phyloP scores from a whole-genome alignment of 2,888 invertebrate genomes.

The Netelia inedita region DNA sequence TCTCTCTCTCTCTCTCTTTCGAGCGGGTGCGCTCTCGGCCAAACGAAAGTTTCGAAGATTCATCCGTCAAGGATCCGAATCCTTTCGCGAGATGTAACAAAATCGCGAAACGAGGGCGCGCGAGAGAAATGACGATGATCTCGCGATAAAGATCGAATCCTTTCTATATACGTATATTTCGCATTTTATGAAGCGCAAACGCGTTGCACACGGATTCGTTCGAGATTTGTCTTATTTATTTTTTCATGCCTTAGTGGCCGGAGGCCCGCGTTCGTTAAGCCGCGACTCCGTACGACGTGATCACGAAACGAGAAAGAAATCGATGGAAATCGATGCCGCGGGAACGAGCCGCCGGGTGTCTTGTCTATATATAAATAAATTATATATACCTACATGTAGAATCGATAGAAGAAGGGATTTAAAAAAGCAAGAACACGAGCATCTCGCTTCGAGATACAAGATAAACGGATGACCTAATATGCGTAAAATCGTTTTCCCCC shows the following conservation, averaged over 20 bases:
- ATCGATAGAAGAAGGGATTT: neutral
- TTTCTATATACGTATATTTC: slow-evolving; percentile 36
- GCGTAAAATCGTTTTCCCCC: slow-evolving; percentile 50
- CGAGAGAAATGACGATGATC: slow-evolving; percentile 20
- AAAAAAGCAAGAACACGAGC: slow-evolving; percentile 24
- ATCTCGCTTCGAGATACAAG: slow-evolving; percentile 55
- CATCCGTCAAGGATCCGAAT: slow-evolving; percentile 53
- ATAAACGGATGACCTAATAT: slow-evolving; percentile 39
- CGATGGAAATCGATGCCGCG: neutral
- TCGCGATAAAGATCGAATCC: slow-evolving; percentile 47
- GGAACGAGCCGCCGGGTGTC: neutral
- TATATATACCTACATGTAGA: slow-evolving; percentile 5
- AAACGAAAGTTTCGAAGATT: slow-evolving; percentile 60
- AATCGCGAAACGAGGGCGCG: slow-evolving; percentile 48
- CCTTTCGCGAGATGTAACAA: slow-evolving; percentile 53
- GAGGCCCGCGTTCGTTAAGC: no score
- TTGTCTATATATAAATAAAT: neutral
- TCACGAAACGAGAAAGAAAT: neutral
- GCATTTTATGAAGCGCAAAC: neutral
- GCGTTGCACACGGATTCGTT: neutral
- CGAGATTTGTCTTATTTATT: slow-evolving; percentile 18
- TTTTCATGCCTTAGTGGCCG: slow-evolving; percentile 5
- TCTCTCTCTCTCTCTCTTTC: neutral
- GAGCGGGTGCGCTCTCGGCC: neutral
- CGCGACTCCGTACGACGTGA: neutral